Evolutionary conservation across 23 tunicate species (phyloP).

Genomic region (Trididemnum nubilum): DNA sequence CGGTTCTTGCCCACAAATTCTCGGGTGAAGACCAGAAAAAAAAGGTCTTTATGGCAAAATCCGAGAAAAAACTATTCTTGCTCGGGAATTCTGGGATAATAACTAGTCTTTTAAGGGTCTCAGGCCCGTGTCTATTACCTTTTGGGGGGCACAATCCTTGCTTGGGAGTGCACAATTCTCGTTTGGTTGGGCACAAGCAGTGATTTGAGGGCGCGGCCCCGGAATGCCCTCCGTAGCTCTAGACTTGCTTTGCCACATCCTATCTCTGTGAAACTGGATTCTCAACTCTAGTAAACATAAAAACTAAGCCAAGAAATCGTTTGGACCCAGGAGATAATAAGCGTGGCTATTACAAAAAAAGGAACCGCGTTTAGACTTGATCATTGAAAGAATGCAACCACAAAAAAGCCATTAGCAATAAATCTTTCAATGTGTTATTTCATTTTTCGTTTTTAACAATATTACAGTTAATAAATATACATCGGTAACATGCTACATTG

Average conservation of each 20-base stretch:
- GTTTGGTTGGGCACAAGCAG: too few relatives aligned
- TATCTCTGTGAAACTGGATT: slow-evolving; percentile 30
- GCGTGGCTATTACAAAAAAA: slow-evolving; percentile 30
- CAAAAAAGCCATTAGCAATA: slow-evolving; percentile 36
- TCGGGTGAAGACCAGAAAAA: too few relatives aligned
- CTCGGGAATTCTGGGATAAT: too few relatives aligned
- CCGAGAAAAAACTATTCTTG: too few relatives aligned
- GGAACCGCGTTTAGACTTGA: slow-evolving; percentile 22
- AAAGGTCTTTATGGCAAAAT: too few relatives aligned
- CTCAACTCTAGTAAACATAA: slow-evolving; percentile 26
- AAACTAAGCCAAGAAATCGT: slow-evolving; percentile 34
- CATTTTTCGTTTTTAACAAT: slow-evolving; percentile 14
- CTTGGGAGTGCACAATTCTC: too few relatives aligned
- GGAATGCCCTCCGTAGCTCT: too few relatives aligned
- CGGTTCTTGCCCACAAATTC: too few relatives aligned
- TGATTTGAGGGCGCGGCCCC: too few relatives aligned
- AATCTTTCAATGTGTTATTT: slow-evolving; percentile 19
- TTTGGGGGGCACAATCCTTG: too few relatives aligned
- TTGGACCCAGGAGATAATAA: slow-evolving; percentile 31
- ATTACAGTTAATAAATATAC: slow-evolving; percentile 21
- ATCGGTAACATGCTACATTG: slow-evolving; percentile 14
- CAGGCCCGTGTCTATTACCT: too few relatives aligned
- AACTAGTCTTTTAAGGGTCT: too few relatives aligned
- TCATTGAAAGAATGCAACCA: slow-evolving; percentile 23
- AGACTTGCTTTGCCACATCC: slow-evolving; percentile 16